These are phyloP conservation scores for Rissa tridactyla DNA, from an alignment of 2,113 vertebrate species.

Conservation along the genomic window DNA sequence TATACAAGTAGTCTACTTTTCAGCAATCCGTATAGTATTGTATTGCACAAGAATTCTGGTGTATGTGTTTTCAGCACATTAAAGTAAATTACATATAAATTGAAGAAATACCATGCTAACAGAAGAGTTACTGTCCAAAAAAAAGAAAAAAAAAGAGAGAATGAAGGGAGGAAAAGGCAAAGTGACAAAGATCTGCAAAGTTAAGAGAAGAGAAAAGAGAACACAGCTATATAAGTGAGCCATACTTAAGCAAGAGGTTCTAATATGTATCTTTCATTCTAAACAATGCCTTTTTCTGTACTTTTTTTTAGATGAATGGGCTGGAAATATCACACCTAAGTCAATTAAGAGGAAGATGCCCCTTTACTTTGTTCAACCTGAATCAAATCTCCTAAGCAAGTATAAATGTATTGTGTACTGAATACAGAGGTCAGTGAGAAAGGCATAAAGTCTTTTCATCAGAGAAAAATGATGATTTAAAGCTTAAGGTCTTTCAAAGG, in stretches of 20 bases:
- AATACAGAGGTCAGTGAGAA: constrained; percentile 43
- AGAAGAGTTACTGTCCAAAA: neutral
- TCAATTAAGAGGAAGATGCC: constrained; percentile 56
- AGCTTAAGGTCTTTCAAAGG: constrained; percentile 46
- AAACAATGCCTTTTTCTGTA: constrained; percentile 29
- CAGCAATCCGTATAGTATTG: neutral
- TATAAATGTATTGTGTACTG: constrained; percentile 32
- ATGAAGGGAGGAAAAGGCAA: neutral
- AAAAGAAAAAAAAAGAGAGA: neutral
- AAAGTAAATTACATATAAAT: neutral
- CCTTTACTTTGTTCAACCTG: constrained; percentile 48
- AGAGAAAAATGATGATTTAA: constrained; percentile 53
- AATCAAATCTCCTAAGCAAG: constrained; percentile 51
- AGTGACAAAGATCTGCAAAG: neutral
- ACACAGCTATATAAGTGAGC: neutral
- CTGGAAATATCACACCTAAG: constrained; percentile 65
- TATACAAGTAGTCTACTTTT: neutral
- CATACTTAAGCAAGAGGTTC: constrained; percentile 3
- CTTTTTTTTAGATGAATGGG: constrained; percentile 32
- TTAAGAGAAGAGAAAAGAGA: neutral
- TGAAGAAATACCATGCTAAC: neutral
- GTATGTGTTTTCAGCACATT: neutral
- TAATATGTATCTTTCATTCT: constrained; percentile 28
- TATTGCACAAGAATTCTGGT: neutral
- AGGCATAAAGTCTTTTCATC: constrained; percentile 40